phyloP scores from a whole-genome alignment of 2,797 vertebrate genomes.

The Tiaroga cobitis region DNA sequence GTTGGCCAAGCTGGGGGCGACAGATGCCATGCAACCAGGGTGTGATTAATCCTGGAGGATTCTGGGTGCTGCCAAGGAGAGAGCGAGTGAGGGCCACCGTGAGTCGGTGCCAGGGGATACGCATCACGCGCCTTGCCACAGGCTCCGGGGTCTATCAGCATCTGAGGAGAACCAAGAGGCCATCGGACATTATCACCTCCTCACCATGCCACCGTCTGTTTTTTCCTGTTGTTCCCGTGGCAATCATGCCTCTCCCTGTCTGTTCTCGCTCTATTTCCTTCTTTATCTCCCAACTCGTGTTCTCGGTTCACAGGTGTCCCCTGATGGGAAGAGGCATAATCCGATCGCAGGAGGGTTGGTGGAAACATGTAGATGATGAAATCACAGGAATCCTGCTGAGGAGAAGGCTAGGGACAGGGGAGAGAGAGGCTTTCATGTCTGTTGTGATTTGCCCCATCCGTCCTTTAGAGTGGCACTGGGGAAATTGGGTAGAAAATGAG shows the following conservation, averaged over 20 bases:
- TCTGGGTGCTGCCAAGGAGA: constrained; percentile 37
- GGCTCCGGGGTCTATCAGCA: constrained; percentile 38
- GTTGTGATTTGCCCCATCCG: constrained; percentile 7
- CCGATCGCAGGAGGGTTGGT: not conserved
- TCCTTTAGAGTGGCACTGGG: not conserved
- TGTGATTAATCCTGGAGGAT: constrained; percentile 73
- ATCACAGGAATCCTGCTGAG: constrained; percentile 5
- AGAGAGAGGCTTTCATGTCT: constrained; percentile 14
- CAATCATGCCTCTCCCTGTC: constrained; percentile 49
- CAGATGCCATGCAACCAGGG: constrained; percentile 75
- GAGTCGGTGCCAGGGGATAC: constrained; percentile 15
- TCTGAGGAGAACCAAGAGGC: constrained; percentile 49
- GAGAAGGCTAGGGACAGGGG: not conserved
- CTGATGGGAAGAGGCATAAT: constrained; percentile 42
- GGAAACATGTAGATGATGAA: constrained; percentile 32
- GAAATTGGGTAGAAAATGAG: constrained; percentile 11
- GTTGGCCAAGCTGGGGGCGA: constrained; percentile 73
- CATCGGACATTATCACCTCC: constrained; percentile 57
- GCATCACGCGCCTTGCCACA: not conserved
- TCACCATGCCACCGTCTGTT: constrained; percentile 40
- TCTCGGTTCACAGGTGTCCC: constrained; percentile 27
- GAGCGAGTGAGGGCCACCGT: constrained; percentile 9
- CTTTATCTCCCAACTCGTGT: constrained; percentile 35
- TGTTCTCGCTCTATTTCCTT: constrained; percentile 31
- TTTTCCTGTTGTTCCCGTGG: constrained; percentile 62